Conservation (phyloP, 2,113 vertebrate genomes). For the Coptodon bakossiorum region DNA sequence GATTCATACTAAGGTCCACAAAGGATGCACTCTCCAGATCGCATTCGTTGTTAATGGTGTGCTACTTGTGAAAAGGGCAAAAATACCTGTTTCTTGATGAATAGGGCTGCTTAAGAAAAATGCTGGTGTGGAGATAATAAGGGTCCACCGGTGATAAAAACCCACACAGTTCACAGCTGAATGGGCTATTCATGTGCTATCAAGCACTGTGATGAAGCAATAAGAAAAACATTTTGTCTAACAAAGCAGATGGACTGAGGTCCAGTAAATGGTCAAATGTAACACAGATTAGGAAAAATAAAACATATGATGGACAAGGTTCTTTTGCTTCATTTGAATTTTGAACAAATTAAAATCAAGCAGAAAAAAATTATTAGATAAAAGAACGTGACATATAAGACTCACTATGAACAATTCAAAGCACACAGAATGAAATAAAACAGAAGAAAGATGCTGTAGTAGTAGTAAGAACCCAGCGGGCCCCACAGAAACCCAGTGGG, state of each 20-base stretch:
- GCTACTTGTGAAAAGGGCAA: conserved; percentile 30
- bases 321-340: not conserved
- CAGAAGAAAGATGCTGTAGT: not conserved
- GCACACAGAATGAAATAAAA: not conserved
- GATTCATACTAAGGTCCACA: conserved; percentile 22
- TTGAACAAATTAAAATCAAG: not conserved
- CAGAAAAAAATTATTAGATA: not conserved
- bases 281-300: not conserved
- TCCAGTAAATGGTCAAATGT: not conserved
- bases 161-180: not conserved
- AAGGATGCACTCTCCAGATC: conserved; percentile 32
- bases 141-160: not conserved
- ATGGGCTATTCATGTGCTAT: conserved; percentile 10
- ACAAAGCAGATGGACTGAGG: not conserved
- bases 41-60: conserved; percentile 32
- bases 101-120: not conserved
- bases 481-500: not conserved
- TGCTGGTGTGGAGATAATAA: not conserved
- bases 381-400: not conserved
- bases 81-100: conserved; percentile 21
- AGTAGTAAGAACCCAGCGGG: not conserved
- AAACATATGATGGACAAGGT: not conserved
- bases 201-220: not conserved
- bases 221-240: not conserved
- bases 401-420: not conserved